Base-by-base conservation (phyloP, 2,888 invertebrate genomes). In the Tuberolachnus salignus region DNA sequence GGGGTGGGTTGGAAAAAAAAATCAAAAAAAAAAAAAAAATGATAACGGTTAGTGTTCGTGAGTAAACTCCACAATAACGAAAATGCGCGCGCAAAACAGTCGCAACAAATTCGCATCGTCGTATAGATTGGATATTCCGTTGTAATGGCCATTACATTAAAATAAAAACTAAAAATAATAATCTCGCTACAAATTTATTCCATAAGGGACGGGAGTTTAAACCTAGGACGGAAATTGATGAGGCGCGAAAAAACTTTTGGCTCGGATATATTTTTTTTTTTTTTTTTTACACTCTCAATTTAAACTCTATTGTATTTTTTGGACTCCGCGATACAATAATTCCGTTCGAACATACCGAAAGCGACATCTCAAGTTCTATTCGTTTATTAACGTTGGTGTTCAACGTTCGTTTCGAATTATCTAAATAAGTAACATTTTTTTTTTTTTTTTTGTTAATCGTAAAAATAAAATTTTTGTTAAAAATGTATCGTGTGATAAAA, bases 191-290 rank as follows among this genome's bases (percentile, higher is more conserved):
- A 63, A 63, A 73, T 34, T 51, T 34, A 34, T 34, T 34, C 3
- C 21, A 13, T 44, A 49, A 51, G 23, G 46, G 53, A 74, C 44
- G 53, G 44, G 55, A 66, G 66, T 44, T 66, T 66, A 74, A 66
- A 74, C 51, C 51, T 34, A 21, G 59, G 63, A 42, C 21, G 51
- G 66, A 74, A 66, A 75, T 75, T 67, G 66, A 75, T 66, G 75
- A 67, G 55, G 75, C 75, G 75, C 16, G 66, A 75, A 75, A 73
- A 75, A 75, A 75, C 66, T 57, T 75, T 67, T 57, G 46, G 55
- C 44, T 16, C 66, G 10, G 13, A 66, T 59, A 64, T 14, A 55
- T 75, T 67, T 73, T 75, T 66, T 57, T 51, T 66, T 75, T 67
- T 73, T 75, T 66, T 57, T 51, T 67, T 51, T 53, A 51, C 53